phyloP scores from a whole-genome alignment of 2,113 vertebrate species.

The Neopipo cinnamomea region DNA sequence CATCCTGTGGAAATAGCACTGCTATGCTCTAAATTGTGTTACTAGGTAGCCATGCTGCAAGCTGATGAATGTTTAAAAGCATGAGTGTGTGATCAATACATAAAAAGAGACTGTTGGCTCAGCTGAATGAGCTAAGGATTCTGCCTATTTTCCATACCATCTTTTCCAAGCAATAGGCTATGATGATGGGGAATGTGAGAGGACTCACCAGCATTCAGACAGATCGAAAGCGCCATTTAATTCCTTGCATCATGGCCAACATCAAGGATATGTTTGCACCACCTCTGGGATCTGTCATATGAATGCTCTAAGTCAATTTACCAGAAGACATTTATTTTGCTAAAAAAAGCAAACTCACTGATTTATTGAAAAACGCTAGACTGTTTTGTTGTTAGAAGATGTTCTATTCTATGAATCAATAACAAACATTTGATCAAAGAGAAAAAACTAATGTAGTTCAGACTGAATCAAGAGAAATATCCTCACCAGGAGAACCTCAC shows the following conservation, averaged over 20 bases:
- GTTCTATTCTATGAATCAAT: not conserved
- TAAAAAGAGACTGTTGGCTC: not conserved
- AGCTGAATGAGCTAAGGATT: not conserved
- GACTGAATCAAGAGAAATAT: not conserved
- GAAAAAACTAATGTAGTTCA: not conserved
- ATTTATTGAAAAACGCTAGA: not conserved
- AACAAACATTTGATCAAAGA: not conserved
- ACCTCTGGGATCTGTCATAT: not conserved
- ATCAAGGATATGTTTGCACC: not conserved
- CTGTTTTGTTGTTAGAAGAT: not conserved
- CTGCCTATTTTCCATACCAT: not conserved
- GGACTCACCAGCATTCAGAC: not conserved
- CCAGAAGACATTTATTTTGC: not conserved
- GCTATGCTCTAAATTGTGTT: not conserved
- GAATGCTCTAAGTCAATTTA: not conserved
- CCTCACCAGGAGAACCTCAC: not conserved
- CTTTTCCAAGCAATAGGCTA: not conserved
- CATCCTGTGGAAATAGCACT: not conserved
- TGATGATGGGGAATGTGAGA: fast-evolving
- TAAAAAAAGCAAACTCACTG: not conserved
- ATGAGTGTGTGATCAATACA: not conserved
- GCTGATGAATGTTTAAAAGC: not conserved
- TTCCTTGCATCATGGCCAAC: not conserved
- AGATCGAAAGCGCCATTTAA: not conserved
- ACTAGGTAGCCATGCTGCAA: not conserved